Evolutionary conservation across 2,888 invertebrate genomes (phyloP), one percentile per base, ranked within the genome.

Genomic region (Caenorhabditis imperialis): DNA sequence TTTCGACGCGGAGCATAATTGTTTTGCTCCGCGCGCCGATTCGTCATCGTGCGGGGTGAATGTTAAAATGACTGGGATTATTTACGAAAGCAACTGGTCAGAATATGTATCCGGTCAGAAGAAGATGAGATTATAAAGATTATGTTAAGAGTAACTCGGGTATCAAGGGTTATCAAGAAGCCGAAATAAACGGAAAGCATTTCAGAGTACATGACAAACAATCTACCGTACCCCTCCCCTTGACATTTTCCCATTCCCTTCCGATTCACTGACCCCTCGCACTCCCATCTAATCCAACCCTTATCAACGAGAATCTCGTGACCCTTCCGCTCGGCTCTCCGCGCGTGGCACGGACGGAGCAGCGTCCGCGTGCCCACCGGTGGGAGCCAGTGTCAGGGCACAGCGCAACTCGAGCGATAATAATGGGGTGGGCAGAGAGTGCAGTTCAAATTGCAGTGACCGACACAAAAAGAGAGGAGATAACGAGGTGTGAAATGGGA

Each of bases 1-100:
- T 35, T 50, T n/a, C n/a, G 50, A 50, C 50, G 50, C 12, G 50
- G 18, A 30, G 33, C 55, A 27, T 42, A 50, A 60, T 60, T 60
- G 60, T 60, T 60, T 60, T 60, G 50, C 42, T 48, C 58, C 48
- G 58, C 48, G 57, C 47, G 27, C 35, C 12, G 38, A 58, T 58
- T 58, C 58, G 58, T 38, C 47, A 58, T 45, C 22, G 10, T 30
- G 30, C 6, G 10, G 30, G n/a, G 44, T 14, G 44, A 23, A 44
- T 44, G 44, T 30, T 30, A 30, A 48, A 23, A 16, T 25, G 30
- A 18, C 27, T 33, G 18, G 30, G 25, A 48, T 48, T 48, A 48
- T 18, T 45, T 14, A 20, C 18, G 14, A 10, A 40, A 40, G 18
- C 6, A 3, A 37, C 37, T 40, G n/a, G n/a, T n/a, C n/a, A n/a